A percentile compares a stretch with the other conserved stretches of the same genome.
These are phyloP conservation scores for Nomada ferruginata DNA, from an alignment of 2,888 invertebrate genomes.

Conservation along the genomic window DNA sequence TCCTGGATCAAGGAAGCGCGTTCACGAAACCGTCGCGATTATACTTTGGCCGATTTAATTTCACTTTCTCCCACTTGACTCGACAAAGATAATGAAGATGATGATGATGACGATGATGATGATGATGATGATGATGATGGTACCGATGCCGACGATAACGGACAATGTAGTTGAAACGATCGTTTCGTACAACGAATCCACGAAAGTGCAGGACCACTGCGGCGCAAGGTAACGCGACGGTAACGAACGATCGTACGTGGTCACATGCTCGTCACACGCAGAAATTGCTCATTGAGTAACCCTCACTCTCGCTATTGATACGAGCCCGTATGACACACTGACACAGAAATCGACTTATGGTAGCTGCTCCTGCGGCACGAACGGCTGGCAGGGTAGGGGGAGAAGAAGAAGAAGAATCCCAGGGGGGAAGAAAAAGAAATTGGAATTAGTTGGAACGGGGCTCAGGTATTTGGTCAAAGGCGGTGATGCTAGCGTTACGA, in stretches of 20 bases:
- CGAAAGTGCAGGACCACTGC: neutral
- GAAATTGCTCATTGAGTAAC: conserved; percentile 70
- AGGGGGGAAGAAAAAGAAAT: neutral
- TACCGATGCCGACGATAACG: neutral
- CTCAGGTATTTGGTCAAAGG: neutral
- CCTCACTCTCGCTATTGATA: conserved; percentile 71
- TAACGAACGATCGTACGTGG: conserved; percentile 7
- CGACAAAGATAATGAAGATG: conserved; percentile 1
- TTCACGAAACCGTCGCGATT: conserved; percentile 27
- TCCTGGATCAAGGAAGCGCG: conserved; percentile 41
- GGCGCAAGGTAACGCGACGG: conserved; percentile 18
- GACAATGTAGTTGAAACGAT: conserved; percentile 18
- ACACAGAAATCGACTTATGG: conserved; percentile 68
- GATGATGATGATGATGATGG: conserved; percentile 1
- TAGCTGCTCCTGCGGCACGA: neutral
- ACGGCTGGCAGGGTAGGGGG: neutral
- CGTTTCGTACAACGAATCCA: neutral
- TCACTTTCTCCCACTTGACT: conserved; percentile 51
- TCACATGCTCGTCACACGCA: conserved; percentile 57
- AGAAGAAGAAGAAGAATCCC: no score
- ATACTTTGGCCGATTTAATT: conserved; percentile 29
- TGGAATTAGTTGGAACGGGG: neutral
- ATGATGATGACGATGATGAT: neutral
- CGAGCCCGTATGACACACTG: conserved; percentile 69
- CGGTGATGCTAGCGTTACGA: conserved; percentile 14